A percentile compares a stretch with the other conserved stretches of the same genome.
These are phyloP conservation scores for Xenentodon cancila DNA, from an alignment of 2,797 vertebrate species.

Conservation along the genomic window DNA sequence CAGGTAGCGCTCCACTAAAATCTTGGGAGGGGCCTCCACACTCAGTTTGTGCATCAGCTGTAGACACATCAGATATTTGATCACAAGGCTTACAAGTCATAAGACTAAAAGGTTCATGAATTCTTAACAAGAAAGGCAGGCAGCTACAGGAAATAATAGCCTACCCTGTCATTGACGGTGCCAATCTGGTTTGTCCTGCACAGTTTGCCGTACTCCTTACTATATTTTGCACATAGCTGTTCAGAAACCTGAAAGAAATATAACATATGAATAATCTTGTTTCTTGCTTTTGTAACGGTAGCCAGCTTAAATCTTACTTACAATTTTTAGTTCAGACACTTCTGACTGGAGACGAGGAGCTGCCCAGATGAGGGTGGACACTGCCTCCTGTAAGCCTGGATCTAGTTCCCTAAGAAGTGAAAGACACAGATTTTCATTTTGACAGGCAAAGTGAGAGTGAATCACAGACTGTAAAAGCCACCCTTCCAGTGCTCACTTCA, in stretches of 20 bases:
- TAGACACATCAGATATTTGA: constrained; percentile 26
- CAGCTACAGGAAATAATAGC: constrained; percentile 9
- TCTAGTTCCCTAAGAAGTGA: constrained; percentile 89
- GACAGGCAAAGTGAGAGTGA: neutral
- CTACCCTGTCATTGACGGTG: constrained; percentile 96
- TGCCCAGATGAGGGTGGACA: constrained; percentile 97
- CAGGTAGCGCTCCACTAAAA: constrained; percentile 96
- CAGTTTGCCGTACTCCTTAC: constrained; percentile 98
- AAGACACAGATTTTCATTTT: neutral
- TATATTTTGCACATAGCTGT: constrained; percentile 97
- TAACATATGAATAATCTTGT: constrained; percentile 2
- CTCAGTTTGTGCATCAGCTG: constrained; percentile 99
- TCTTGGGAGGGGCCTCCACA: constrained; percentile 96
- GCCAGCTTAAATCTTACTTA: constrained; percentile 73
- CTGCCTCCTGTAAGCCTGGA: constrained; percentile 93
- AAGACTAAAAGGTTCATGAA: neutral
- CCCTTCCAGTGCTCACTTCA: constrained; percentile 88
- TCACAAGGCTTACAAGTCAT: neutral
- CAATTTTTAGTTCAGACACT: constrained; percentile 92
- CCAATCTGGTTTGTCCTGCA: constrained; percentile 98
- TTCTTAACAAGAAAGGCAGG: constrained; percentile 9
- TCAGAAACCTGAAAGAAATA: constrained; percentile 88
- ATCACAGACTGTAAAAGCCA: neutral
- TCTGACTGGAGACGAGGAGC: constrained; percentile 94
- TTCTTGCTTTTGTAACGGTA: neutral